Evolutionary conservation across 2,888 invertebrate genomes (phyloP).

Genomic region (Phalera bucephala): DNA sequence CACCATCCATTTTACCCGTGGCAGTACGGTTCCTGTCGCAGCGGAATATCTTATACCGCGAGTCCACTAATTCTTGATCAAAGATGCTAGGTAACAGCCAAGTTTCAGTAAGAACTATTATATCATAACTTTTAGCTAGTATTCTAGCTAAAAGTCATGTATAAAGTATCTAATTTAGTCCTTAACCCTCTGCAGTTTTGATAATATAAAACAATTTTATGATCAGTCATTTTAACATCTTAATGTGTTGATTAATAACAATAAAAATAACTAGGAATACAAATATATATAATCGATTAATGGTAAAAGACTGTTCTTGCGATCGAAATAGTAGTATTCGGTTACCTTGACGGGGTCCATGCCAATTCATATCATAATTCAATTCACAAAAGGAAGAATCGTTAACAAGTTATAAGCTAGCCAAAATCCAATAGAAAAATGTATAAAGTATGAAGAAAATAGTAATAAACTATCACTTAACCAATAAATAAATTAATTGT

Average conservation of each 20-base stretch:
- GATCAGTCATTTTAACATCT: too few species aligned
- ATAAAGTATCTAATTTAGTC: background rate
- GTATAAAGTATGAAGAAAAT: too few species aligned
- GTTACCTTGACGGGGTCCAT: too few species aligned
- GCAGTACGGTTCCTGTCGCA: background rate
- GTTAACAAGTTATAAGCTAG: background rate
- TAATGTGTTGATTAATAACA: too few species aligned
- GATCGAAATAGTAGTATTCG: too few species aligned
- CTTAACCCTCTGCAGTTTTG: too few species aligned
- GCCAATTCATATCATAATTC: background rate
- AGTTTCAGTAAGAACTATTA: too few species aligned
- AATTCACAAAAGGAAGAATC: background rate
- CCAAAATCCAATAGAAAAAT: background rate
- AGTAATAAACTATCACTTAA: too few species aligned
- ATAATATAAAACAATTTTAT: too few species aligned
- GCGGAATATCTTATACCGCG: too few species aligned
- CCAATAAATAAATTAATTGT: background rate
- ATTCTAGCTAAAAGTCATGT: slow-evolving; percentile 1
- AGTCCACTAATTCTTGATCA: background rate
- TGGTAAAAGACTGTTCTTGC: background rate
- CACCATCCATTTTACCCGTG: too few species aligned
- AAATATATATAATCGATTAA: background rate
- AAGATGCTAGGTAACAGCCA: too few species aligned
- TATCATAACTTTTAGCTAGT: slow-evolving; percentile 1
- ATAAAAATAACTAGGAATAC: background rate